phyloP scores from a whole-genome alignment of 1,140 invertebrate species.

The Zaprionus taronus region DNA sequence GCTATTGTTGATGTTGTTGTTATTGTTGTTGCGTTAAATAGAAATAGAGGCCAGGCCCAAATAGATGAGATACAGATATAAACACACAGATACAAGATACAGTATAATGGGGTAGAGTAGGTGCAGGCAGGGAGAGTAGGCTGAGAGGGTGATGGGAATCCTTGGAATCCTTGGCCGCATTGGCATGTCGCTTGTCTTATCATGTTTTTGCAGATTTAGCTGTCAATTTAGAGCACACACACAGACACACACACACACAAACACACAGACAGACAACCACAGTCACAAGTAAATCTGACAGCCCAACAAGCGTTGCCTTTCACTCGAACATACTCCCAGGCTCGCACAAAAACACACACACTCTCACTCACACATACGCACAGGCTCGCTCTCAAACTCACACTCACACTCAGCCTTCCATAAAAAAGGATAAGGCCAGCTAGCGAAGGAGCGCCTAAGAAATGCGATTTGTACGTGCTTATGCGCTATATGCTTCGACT shows the following conservation, averaged over 20 bases:
- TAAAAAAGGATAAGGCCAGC: conserved; percentile 69
- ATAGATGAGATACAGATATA: conserved; percentile 58
- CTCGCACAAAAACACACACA: background rate
- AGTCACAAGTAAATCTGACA: conserved; percentile 77
- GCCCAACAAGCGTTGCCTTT: conserved; percentile 70
- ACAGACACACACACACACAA: background rate
- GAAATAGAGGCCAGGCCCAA: conserved; percentile 49
- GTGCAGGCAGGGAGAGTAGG: background rate
- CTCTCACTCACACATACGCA: conserved; percentile 2
- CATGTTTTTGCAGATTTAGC: conserved; percentile 83
- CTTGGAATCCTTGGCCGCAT: conserved; percentile 69
- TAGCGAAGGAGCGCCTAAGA: conserved; percentile 63
- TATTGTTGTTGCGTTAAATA: conserved; percentile 70
- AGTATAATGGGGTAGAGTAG: background rate
- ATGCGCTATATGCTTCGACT: conserved; percentile 77
- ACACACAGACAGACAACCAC: conserved; percentile 9
- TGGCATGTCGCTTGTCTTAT: conserved; percentile 82
- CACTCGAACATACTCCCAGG: conserved; percentile 60
- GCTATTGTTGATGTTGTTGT: conserved; percentile 38
- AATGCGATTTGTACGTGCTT: conserved; percentile 83
- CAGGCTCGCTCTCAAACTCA: background rate
- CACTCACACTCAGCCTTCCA: conserved; percentile 22
- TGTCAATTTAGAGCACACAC: conserved; percentile 74
- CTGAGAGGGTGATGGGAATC: conserved; percentile 20
- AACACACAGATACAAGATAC: conserved; percentile 42